Evolutionary conservation across 2,797 vertebrate genomes (phyloP).

Genomic region (Falco biarmicus): DNA sequence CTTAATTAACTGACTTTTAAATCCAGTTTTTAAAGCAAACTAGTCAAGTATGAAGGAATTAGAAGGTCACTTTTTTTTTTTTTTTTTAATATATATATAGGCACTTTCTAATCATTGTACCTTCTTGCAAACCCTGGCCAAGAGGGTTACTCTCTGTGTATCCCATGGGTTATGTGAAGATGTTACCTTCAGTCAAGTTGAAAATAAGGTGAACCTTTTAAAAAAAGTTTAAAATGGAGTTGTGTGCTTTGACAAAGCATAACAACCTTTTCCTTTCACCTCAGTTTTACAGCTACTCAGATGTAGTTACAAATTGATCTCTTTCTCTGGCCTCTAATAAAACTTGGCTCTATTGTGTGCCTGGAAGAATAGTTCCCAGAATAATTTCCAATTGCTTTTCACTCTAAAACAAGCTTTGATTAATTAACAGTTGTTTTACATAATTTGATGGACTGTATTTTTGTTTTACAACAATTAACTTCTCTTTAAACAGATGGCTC

Average conservation of each 20-base stretch:
- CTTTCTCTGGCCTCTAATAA: conserved; percentile 66
- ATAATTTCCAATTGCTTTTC: conserved; percentile 64
- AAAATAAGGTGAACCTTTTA: not conserved
- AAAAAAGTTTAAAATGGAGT: not conserved
- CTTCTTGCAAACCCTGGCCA: not conserved
- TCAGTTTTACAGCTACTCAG: not conserved
- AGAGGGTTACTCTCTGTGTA: not conserved
- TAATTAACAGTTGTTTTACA: conserved; percentile 58
- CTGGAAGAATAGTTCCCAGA: conserved; percentile 46
- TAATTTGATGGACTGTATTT: conserved; percentile 60
- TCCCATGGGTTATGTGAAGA: not conserved
- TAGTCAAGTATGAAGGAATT: not conserved
- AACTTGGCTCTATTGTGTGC: conserved; percentile 11
- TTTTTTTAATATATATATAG: not conserved
- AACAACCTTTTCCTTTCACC: not conserved
- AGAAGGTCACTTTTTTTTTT: not conserved
- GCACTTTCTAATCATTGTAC: not conserved
- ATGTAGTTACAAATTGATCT: conserved; percentile 43
- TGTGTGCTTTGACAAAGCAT: not conserved
- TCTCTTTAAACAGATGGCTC: conserved; percentile 60
- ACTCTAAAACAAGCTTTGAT: conserved; percentile 44
- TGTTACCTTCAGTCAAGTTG: not conserved
- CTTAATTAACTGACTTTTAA: not conserved
- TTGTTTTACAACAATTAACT: conserved; percentile 52
- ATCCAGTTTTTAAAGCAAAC: not conserved